Evolutionary conservation across 2,797 vertebrate species (phyloP).

Genomic region (Pangasius djambal): DNA sequence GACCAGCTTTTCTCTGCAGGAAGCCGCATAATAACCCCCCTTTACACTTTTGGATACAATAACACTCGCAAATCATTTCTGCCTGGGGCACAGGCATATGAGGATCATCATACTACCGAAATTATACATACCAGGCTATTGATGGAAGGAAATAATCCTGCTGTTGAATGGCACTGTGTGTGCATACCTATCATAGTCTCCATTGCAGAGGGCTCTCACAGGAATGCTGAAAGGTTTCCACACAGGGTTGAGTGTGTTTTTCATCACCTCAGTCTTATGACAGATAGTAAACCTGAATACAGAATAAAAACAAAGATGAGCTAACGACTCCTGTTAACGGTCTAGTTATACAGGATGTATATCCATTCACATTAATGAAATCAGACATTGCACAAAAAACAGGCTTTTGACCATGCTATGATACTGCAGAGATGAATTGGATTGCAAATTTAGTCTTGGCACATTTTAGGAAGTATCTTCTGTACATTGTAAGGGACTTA

Average conservation of each 20-base stretch:
- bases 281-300: conserved; percentile 90
- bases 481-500: background rate
- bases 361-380: background rate
- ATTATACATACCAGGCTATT: conserved; percentile 13
- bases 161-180: conserved; percentile 15
- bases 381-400: background rate
- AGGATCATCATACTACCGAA: conserved; percentile 37
- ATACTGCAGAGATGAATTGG: background rate
- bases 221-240: conserved; percentile 93
- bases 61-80: conserved; percentile 59
- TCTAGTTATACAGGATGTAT: background rate
- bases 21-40: conserved; percentile 52
- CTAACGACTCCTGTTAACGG: background rate
- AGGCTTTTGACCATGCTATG: background rate
- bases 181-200: conserved; percentile 87
- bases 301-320: conserved; percentile 9
- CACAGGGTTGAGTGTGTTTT: conserved; percentile 89
- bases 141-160: conserved; percentile 1
- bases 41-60: conserved; percentile 59
- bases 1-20: conserved; percentile 42
- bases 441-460: background rate
- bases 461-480: background rate
- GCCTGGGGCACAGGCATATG: conserved; percentile 50
- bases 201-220: conserved; percentile 90
- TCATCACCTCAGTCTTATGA: conserved; percentile 93